Base-by-base conservation (phyloP, 2,888 invertebrate species). In the Chymomyza fuscimana region DNA sequence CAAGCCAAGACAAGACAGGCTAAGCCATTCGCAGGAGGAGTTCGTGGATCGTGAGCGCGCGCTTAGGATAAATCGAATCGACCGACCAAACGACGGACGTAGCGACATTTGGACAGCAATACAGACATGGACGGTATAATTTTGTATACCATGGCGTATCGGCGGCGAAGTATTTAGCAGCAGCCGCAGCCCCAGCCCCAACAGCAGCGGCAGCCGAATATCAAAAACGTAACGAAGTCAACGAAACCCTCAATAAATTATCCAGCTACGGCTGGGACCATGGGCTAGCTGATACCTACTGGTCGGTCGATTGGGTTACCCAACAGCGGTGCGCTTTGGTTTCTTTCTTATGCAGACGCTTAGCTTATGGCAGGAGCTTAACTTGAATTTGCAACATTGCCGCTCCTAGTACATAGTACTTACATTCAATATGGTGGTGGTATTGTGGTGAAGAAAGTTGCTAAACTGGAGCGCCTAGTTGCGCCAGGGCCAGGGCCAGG, bases 231-330 rank as follows among this genome's bases (percentile, higher is more conserved):
- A 87, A 89, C 89, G 90, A 89, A 86, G 90, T 90, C 90, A 90
- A 89, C 87, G 81, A 82, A 87, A 85, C 85, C 90, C 89, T 84
- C 89, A 90, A 89, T 89, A 90, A 89, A 89, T 89, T 90, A 90
- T 90, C 90, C 81, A 79, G 79, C 78, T 80, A 77, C 77, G 77
- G 81, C 66, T 66, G 67, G 70, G 63, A 51, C 66, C 54, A 36
- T 63, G 56, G 50, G 61, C 9, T 40, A 16, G 19, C 7, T 58
- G 29, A 12, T 15, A 54, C 10, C 16, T 22, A 10, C 9, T 61
- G 36, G 46, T 66, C 22, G 50, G 36, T 63, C 12, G 58, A 16
- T 64, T 59, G n/a, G 50, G 52, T 51, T 56, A 64, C 2, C 46
- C 60, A 51, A 32, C 40, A 56, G 65, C 58, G 32, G 50, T 15